Base-by-base conservation (phyloP, 2,888 invertebrate genomes). In the Dilophus febrilis region DNA sequence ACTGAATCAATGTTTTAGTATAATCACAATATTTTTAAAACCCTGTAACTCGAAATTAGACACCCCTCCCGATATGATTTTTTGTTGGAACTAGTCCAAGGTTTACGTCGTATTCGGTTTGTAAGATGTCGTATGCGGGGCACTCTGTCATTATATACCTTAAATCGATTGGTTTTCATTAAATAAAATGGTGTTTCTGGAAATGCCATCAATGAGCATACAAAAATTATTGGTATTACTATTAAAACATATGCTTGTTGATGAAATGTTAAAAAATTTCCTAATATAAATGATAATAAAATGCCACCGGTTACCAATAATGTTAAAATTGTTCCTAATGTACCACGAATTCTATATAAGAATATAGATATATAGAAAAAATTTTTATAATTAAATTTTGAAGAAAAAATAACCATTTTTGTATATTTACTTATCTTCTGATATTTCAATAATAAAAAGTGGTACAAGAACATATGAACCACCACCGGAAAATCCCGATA, bases 111-210 rank as follows among this genome's bases (percentile, higher is more conserved):
- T n/a, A n/a, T n/a, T n/a, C n/a, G n/a, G n/a, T n/a, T n/a, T n/a
- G n/a, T n/a, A n/a, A n/a, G n/a, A n/a, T n/a, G n/a, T n/a, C n/a
- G n/a, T n/a, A n/a, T n/a, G n/a, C n/a, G n/a, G n/a, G n/a, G n/a
- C n/a, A n/a, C n/a, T n/a, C n/a, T n/a, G n/a, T n/a, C n/a, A n/a
- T n/a, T n/a, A n/a, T n/a, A n/a, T 30, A 30, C 32, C 14, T 13
- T 17, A 10, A 14, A 3, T 36, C 53, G 53, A 17, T 55, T 51
- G 1, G 42, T 37, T 29, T 50, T 53, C 6, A 55, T 42, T 32
- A 61, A 41, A 41, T 54, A 48, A 41, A 54, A 53, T 2, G 62
- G 62, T 3, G 59, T 59, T 43, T 61, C 61, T 0, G 61, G 61
- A 38, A 61, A 46, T 18, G 55, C 57, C 28, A 49, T 40, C 28